These are phyloP conservation scores for Taeniopygia guttata DNA, from an alignment of 2,797 vertebrate species.

Conservation along the genomic window DNA sequence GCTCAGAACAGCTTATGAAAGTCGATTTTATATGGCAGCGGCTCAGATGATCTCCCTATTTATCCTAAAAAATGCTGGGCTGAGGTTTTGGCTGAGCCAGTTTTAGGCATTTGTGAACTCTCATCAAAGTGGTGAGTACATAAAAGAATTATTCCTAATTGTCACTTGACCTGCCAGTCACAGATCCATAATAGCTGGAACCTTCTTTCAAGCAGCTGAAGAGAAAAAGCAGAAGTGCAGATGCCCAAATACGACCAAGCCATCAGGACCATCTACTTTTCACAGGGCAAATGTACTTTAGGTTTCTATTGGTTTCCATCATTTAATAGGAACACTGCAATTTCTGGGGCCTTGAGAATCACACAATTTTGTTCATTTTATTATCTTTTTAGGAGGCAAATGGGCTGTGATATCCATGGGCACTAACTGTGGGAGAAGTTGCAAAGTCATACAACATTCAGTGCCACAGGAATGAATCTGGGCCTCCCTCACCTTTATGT, in stretches of 20 bases:
- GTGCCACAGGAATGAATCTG: neutral
- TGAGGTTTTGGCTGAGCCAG: conserved; percentile 15
- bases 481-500: neutral
- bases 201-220: neutral
- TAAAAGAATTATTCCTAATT: neutral
- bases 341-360: neutral
- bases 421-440: neutral
- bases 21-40: conserved; percentile 18
- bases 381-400: neutral
- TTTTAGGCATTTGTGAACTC: neutral
- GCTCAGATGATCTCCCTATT: conserved; percentile 23
- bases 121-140: neutral
- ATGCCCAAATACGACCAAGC: neutral
- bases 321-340: neutral
- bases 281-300: neutral
- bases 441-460: neutral
- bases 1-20: conserved; percentile 40
- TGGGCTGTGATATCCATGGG: neutral
- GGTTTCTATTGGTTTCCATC: neutral
- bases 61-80: neutral
- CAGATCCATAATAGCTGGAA: neutral
- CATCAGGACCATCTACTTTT: neutral
- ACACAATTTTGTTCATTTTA: neutral
- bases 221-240: neutral
- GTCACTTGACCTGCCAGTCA: neutral